These are phyloP conservation scores for Machaerirhynchus nigripectus DNA, from an alignment of 2,113 vertebrate genomes.

Conservation along the genomic window DNA sequence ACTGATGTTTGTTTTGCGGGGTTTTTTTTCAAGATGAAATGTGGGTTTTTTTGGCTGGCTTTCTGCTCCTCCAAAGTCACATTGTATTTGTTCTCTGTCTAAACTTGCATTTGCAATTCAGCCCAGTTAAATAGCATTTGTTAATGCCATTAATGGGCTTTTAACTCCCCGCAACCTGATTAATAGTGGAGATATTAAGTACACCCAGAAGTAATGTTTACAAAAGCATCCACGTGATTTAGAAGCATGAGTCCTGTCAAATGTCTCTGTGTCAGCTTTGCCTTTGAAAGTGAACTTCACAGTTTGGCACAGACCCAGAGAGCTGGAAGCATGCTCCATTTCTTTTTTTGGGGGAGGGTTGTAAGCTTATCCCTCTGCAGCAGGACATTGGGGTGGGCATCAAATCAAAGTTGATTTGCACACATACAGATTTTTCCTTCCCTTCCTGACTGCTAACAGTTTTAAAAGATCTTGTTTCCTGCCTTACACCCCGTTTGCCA, in stretches of 20 bases:
- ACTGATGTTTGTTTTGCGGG: not conserved
- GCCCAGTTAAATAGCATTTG: slow-evolving; percentile 44
- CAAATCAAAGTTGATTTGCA: not conserved
- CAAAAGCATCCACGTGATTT: slow-evolving; percentile 52
- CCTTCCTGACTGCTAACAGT: not conserved
- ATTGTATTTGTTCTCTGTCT: slow-evolving; percentile 46
- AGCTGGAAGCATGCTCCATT: not conserved
- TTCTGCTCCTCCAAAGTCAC: slow-evolving; percentile 50
- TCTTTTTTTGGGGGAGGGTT: not conserved
- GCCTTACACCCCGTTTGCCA: not conserved
- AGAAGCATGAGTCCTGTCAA: slow-evolving; percentile 57
- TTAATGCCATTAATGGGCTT: slow-evolving; percentile 64
- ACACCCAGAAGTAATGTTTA: slow-evolving; percentile 59
- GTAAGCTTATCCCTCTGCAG: not conserved
- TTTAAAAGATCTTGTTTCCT: not conserved
- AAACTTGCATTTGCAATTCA: slow-evolving; percentile 64
- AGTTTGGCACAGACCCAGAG: not conserved
- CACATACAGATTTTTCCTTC: not conserved
- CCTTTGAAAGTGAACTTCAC: slow-evolving; percentile 62
- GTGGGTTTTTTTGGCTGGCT: not conserved
- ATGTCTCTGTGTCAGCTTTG: slow-evolving; percentile 26
- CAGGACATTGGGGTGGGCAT: not conserved
- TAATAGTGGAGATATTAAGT: slow-evolving; percentile 62
- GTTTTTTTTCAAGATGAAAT: not conserved
- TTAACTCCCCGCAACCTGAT: slow-evolving; percentile 52